These are phyloP conservation scores for Bombylius major DNA, from an alignment of 2,888 invertebrate genomes.

Conservation along the genomic window DNA sequence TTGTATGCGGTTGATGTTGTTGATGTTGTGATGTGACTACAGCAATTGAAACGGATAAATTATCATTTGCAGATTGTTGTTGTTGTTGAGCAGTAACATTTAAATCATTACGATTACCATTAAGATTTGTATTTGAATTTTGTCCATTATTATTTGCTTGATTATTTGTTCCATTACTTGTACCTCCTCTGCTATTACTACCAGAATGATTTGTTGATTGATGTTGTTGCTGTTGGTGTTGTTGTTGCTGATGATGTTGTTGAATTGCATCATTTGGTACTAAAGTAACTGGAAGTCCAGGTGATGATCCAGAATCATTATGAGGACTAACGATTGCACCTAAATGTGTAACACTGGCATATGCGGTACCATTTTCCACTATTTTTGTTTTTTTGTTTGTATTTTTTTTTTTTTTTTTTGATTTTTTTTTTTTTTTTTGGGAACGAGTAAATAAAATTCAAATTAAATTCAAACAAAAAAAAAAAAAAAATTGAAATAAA, in stretches of 20 bases:
- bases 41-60: constrained; percentile 3
- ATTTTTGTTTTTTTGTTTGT: not conserved
- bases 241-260: constrained; percentile 1
- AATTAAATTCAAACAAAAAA: not conserved
- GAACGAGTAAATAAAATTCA: no score
- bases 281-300: constrained; percentile 19
- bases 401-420: not conserved
- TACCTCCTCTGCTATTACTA: not conserved
- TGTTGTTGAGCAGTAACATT: not conserved
- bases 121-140: constrained; percentile 3
- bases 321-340: constrained; percentile 19
- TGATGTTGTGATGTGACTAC: constrained; percentile 8
- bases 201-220: not conserved
- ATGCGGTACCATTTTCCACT: constrained; percentile 20
- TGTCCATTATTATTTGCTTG: not conserved
- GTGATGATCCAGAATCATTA: constrained; percentile 18
- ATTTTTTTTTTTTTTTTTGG: not conserved
- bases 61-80: not conserved
- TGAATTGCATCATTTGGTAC: constrained; percentile 6
- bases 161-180: not conserved
- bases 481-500: not conserved
- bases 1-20: constrained; percentile 22
- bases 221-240: not conserved
- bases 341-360: constrained; percentile 19
- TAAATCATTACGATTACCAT: not conserved